These are phyloP conservation scores for Hemaris fuciformis DNA, from an alignment of 2,888 invertebrate genomes.

Conservation along the genomic window DNA sequence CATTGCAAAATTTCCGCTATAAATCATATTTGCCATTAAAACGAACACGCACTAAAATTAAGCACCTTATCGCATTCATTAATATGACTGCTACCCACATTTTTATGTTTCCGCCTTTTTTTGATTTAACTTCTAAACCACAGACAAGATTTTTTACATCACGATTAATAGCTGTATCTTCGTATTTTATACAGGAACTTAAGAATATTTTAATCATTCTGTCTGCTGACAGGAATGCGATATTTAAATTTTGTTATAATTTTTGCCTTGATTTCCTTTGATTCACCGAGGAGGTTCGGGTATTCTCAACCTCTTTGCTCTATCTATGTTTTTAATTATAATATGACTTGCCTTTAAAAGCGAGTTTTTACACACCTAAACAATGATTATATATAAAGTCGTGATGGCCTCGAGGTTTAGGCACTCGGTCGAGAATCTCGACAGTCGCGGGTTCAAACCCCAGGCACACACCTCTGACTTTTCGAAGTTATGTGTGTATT, in stretches of 20 bases:
- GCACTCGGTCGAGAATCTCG: too few species aligned
- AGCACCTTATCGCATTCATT: not conserved
- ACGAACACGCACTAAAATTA: not conserved
- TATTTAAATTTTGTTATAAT: not conserved
- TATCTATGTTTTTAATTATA: too few species aligned
- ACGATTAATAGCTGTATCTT: not conserved
- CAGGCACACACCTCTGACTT: too few species aligned
- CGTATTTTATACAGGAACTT: not conserved
- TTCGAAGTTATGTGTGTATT: too few species aligned
- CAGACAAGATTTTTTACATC: not conserved
- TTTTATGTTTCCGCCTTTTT: slow-evolving; percentile 6
- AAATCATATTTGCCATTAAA: not conserved
- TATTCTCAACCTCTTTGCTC: too few species aligned
- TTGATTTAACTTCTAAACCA: not conserved
- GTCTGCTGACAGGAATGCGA: not conserved
- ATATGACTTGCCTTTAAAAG: too few species aligned
- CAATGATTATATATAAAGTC: too few species aligned
- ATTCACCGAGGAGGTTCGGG: too few species aligned
- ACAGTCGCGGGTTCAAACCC: too few species aligned
- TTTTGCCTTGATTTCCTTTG: not conserved
- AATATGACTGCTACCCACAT: not conserved
- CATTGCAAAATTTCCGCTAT: not conserved
- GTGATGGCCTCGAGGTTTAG: too few species aligned
- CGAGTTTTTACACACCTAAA: too few species aligned
- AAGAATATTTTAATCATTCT: not conserved